These are phyloP conservation scores for Pelvicachromis taeniatus DNA, from an alignment of 2,113 vertebrate species.

Conservation along the genomic window DNA sequence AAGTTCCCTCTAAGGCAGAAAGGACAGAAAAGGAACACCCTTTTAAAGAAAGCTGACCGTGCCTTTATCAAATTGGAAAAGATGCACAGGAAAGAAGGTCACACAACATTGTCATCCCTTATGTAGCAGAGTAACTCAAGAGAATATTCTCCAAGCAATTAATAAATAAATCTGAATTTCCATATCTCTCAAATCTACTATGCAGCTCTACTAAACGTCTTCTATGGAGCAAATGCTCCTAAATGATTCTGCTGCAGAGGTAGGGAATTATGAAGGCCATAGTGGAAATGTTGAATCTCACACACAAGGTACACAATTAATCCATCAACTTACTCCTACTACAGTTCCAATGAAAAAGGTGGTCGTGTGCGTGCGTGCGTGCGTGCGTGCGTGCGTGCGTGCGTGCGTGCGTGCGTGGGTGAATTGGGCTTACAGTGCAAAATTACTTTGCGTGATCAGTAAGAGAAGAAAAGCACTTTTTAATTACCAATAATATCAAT, in stretches of 20 bases:
- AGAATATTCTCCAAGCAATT: background rate
- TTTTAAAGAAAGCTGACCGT: background rate
- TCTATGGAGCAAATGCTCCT: constrained; percentile 26
- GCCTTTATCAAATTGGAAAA: background rate
- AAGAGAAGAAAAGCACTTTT: background rate
- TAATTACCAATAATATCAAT: background rate
- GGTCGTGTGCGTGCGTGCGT: no score
- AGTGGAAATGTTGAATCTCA: background rate
- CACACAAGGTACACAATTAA: background rate
- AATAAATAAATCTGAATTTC: no score
- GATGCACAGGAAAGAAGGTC: background rate
- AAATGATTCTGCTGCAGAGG: constrained; percentile 46
- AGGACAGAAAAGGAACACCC: background rate
- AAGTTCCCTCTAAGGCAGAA: background rate
- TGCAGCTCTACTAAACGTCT: no score
- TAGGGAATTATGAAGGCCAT: constrained; percentile 20
- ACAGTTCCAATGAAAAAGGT: background rate
- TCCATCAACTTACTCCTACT: background rate
- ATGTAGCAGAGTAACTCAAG: background rate
- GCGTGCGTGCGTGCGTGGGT: background rate
- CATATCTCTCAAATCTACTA: no score
- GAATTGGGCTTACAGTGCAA: background rate
- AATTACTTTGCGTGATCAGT: background rate
- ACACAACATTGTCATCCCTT: background rate
- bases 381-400: no score